Percentiles rank a stretch among this genome's conserved stretches.
Conservation (phyloP, 2,888 invertebrate species). For the Drosophila kambysellisi region DNA sequence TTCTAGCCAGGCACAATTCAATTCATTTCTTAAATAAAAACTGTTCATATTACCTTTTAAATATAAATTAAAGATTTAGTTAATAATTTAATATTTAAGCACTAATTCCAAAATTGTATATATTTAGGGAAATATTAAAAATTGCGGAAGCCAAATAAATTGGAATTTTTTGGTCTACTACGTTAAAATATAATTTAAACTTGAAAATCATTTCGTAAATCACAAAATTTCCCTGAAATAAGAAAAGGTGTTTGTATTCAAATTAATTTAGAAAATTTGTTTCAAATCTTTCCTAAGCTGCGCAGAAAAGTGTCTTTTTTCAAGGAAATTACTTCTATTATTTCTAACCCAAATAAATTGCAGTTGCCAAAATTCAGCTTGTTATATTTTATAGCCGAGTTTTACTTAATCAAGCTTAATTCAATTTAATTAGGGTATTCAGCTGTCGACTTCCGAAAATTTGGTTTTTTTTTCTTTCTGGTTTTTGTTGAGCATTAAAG, state of each 20-base stretch:
- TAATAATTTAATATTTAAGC: neutral
- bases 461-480: constrained; percentile 18
- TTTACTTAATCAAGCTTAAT: neutral
- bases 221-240: neutral
- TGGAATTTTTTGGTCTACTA: neutral
- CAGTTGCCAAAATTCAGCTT: neutral
- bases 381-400: neutral
- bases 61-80: neutral
- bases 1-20: neutral
- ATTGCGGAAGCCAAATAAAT: neutral
- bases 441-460: neutral
- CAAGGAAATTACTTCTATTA: neutral
- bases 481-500: constrained; percentile 54
- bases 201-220: neutral
- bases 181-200: neutral
- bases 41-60: neutral
- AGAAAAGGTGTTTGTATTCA: neutral
- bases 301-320: neutral
- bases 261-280: neutral
- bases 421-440: neutral
- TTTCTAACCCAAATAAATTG: neutral
- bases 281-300: neutral
- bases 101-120: fast-evolving
- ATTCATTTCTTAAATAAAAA: neutral
- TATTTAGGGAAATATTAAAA: neutral